A percentile compares a stretch with the other conserved stretches of the same genome.
phyloP scores from a whole-genome alignment of 2,888 invertebrate genomes.

The Dichetophora obliterata region DNA sequence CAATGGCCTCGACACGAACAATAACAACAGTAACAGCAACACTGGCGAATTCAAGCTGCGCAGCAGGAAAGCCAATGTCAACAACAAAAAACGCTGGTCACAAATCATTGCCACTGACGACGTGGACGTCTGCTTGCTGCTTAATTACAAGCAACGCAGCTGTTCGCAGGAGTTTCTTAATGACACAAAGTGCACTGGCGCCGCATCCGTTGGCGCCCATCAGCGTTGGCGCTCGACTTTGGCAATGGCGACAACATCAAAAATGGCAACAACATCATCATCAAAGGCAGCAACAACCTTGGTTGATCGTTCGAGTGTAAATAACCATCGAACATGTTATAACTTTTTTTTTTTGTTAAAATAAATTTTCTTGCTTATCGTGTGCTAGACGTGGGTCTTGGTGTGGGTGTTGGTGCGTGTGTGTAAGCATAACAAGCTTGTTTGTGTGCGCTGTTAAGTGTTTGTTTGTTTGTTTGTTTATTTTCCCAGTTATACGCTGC shows the following conservation, averaged over 20 bases:
- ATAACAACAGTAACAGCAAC: neutral
- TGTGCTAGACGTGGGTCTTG: neutral
- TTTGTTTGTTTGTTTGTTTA: constrained; percentile 41
- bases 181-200: constrained; percentile 38
- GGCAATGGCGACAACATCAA: constrained; percentile 1
- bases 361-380: neutral
- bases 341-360: neutral
- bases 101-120: constrained; percentile 63
- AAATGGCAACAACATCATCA: constrained; percentile 28
- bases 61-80: neutral
- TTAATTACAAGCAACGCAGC: constrained; percentile 55
- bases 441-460: neutral
- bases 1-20: neutral
- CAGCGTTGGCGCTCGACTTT: constrained; percentile 50
- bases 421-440: neutral
- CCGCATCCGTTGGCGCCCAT: constrained; percentile 38
- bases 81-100: constrained; percentile 58
- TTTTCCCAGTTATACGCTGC: constrained; percentile 31
- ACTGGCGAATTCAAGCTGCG: neutral
- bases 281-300: neutral
- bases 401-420: neutral
- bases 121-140: constrained; percentile 58
- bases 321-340: neutral
- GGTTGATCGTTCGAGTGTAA: constrained; percentile 25
- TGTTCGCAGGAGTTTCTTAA: constrained; percentile 46